phyloP scores from a whole-genome alignment of 2,888 invertebrate genomes.

The Cinara cedri region DNA sequence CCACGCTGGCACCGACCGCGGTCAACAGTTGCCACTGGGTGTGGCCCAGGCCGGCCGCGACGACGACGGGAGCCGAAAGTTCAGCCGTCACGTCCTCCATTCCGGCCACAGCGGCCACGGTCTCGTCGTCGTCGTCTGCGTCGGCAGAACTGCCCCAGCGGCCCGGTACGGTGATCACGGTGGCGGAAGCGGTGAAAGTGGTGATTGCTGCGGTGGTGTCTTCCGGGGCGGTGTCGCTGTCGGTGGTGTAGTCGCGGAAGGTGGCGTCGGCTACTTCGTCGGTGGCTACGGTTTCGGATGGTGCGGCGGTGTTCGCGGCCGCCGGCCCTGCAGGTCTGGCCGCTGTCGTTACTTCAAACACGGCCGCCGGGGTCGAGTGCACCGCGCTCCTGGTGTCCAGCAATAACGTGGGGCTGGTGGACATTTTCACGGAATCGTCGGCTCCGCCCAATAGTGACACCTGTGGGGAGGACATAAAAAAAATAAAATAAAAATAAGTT shows the following conservation, averaged over 20 bases:
- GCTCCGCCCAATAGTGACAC: conserved; percentile 50
- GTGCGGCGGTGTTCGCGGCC: neutral
- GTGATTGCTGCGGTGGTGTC: neutral
- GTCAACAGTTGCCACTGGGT: conserved; percentile 64
- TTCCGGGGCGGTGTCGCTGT: neutral
- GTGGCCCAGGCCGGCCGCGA: conserved; percentile 33
- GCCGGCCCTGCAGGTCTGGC: neutral
- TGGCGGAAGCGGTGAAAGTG: neutral
- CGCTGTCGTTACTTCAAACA: neutral
- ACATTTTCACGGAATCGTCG: conserved; percentile 52
- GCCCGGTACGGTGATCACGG: neutral
- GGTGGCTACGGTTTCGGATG: neutral
- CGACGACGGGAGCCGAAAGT: conserved; percentile 48
- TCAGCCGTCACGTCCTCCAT: conserved; percentile 50
- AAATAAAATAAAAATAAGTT: neutral
- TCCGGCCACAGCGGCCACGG: conserved; percentile 26
- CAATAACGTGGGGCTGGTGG: conserved; percentile 41
- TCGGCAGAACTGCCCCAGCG: neutral
- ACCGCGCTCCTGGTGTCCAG: conserved; percentile 51
- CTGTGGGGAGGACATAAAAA: neutral
- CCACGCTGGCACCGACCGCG: conserved; percentile 69
- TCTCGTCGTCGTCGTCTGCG: neutral
- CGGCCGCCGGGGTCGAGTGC: conserved; percentile 29
- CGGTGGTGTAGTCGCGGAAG: neutral
- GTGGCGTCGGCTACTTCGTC: no score